Evolutionary conservation across 2,113 vertebrate genomes (phyloP).

Genomic region (Eleginops maclovinus): DNA sequence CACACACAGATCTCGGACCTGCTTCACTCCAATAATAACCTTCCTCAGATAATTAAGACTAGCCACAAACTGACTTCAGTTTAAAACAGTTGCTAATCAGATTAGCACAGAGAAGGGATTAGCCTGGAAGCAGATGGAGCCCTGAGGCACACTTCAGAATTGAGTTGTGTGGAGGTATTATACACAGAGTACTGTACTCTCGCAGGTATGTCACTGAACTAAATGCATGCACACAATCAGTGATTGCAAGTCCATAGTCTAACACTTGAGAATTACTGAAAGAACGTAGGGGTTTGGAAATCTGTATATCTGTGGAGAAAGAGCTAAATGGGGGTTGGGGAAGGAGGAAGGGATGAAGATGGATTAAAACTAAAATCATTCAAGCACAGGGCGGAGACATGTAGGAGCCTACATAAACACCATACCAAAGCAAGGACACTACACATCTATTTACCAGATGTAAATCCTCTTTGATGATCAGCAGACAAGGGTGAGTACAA

Average conservation of each 20-base stretch:
- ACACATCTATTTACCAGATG: not conserved
- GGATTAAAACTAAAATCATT: conserved; percentile 66
- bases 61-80: conserved; percentile 38
- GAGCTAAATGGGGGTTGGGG: not conserved
- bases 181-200: not conserved
- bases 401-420: not conserved
- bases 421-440: not conserved
- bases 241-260: not conserved
- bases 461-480: not conserved
- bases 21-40: conserved; percentile 1
- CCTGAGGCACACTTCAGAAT: not conserved
- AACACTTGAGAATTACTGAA: not conserved
- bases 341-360: conserved; percentile 41
- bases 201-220: not conserved
- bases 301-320: not conserved
- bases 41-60: not conserved
- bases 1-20: conserved; percentile 29
- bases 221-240: not conserved
- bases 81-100: conserved; percentile 61
- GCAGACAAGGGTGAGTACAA: conserved; percentile 42
- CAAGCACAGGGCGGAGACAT: conserved; percentile 17
- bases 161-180: not conserved
- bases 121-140: conserved; percentile 70
- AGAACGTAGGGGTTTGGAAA: not conserved
- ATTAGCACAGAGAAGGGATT: conserved; percentile 68